Conservation (phyloP, 2,888 invertebrate species). For the Plebejus anna region DNA sequence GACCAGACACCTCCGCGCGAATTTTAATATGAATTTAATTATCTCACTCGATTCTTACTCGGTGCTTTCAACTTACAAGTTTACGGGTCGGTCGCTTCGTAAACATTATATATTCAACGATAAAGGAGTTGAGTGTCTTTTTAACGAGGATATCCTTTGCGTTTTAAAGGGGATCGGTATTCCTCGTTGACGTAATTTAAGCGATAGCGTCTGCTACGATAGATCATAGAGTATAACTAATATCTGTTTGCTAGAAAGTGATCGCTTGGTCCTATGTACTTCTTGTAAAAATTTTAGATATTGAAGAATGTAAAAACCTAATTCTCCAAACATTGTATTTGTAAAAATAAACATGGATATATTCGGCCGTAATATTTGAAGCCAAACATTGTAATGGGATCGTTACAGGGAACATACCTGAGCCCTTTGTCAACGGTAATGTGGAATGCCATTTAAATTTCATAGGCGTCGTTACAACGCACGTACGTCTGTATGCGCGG, state of each 20-base stretch:
- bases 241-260: no score
- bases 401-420: slow-evolving; percentile 14
- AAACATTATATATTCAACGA: slow-evolving; percentile 15
- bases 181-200: not conserved
- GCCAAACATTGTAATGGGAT: slow-evolving; percentile 8
- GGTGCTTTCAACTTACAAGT: slow-evolving; percentile 21
- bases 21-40: slow-evolving; percentile 24
- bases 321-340: not conserved
- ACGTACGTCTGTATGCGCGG: slow-evolving; percentile 2
- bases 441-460: slow-evolving; percentile 28
- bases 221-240: no score
- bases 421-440: slow-evolving; percentile 1
- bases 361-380: not conserved
- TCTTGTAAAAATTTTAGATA: no score
- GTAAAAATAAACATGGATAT: not conserved
- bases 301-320: not conserved
- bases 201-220: not conserved
- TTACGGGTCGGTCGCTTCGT: not conserved
- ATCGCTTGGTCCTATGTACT: no score
- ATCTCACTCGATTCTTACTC: slow-evolving; percentile 20
- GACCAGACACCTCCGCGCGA: slow-evolving; percentile 31
- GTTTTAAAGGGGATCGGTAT: slow-evolving; percentile 6
- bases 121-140: slow-evolving; percentile 11
- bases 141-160: slow-evolving; percentile 19
- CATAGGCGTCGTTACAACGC: slow-evolving; percentile 25